Conservation (phyloP, 2,797 vertebrate species). For the Gouania willdenowi region DNA sequence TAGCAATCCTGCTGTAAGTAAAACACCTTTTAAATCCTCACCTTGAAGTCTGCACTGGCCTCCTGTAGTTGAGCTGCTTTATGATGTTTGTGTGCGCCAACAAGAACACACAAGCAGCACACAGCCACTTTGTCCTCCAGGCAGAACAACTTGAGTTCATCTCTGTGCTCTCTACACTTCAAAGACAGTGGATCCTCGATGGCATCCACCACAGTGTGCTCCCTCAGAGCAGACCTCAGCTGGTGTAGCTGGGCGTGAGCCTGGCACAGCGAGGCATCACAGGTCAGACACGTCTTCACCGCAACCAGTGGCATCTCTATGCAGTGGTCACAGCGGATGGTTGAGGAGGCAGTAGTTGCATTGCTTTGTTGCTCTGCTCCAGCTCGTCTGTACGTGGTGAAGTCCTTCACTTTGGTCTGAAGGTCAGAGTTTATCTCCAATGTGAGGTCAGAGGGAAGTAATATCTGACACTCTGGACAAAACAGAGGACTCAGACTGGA, state of each 20-base stretch:
- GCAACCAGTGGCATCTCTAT: constrained; percentile 64
- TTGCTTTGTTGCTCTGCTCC: not conserved
- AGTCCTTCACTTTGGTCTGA: constrained; percentile 53
- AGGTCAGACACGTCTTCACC: constrained; percentile 72
- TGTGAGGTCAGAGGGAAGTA: constrained; percentile 57
- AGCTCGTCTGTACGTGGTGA: constrained; percentile 1
- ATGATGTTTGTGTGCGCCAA: constrained; percentile 71
- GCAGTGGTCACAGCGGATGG: constrained; percentile 72
- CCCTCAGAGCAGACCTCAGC: constrained; percentile 64
- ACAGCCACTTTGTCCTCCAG: constrained; percentile 63
- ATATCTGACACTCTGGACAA: constrained; percentile 78
- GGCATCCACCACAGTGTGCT: constrained; percentile 72
- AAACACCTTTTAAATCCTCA: constrained; percentile 8
- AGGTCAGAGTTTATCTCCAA: constrained; percentile 62
- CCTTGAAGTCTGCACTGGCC: constrained; percentile 67
- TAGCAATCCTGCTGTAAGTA: not conserved
- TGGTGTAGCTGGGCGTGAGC: constrained; percentile 69
- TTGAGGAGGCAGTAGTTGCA: constrained; percentile 4
- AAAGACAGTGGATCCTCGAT: constrained; percentile 62
- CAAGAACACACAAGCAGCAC: constrained; percentile 71
- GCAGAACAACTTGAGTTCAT: constrained; percentile 76
- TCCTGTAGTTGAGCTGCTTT: constrained; percentile 57
- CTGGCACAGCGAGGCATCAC: constrained; percentile 73
- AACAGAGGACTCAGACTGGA: constrained; percentile 51
- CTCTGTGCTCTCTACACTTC: constrained; percentile 73